Evolutionary conservation across 2,888 invertebrate species (phyloP).

Genomic region (Micropterix aruncella): DNA sequence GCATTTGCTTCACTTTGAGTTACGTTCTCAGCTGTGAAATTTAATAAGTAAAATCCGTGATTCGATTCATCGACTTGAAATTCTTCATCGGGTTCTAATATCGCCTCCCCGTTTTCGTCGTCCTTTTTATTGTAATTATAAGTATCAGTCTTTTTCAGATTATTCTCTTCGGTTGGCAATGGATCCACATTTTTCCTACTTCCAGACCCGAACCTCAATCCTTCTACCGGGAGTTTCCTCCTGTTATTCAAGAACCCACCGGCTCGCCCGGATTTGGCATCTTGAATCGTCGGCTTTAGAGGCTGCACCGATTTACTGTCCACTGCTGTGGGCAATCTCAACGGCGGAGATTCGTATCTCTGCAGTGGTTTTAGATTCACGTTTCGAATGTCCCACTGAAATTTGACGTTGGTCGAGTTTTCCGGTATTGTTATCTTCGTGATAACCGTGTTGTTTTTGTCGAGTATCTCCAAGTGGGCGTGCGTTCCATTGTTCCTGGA

Average conservation of each 20-base stretch:
- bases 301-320: not conserved
- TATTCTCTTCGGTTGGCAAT: conserved; percentile 15
- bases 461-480: conserved; percentile 31
- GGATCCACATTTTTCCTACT: conserved; percentile 11
- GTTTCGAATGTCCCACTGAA: not conserved
- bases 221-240: conserved; percentile 20
- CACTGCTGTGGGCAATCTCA: too few relatives aligned
- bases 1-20: conserved; percentile 11
- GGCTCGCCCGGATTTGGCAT: conserved; percentile 28
- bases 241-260: conserved; percentile 30
- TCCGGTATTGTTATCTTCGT: conserved; percentile 30
- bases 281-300: conserved; percentile 14
- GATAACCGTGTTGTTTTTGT: conserved; percentile 26
- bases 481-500: conserved; percentile 34
- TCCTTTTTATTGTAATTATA: conserved; percentile 17
- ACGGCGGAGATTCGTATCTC: not conserved
- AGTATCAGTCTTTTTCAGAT: conserved; percentile 13
- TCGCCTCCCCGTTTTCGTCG: conserved; percentile 30
- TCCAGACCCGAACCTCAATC: conserved; percentile 9
- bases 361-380: not conserved
- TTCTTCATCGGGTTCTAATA: conserved; percentile 36
- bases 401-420: conserved; percentile 15
- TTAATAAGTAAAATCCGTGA: conserved; percentile 34
- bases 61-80: conserved; percentile 40
- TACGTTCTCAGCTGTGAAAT: conserved; percentile 22